Evolutionary conservation across 2,797 vertebrate species (phyloP).

Genomic region (Neomorphus geoffroyi): DNA sequence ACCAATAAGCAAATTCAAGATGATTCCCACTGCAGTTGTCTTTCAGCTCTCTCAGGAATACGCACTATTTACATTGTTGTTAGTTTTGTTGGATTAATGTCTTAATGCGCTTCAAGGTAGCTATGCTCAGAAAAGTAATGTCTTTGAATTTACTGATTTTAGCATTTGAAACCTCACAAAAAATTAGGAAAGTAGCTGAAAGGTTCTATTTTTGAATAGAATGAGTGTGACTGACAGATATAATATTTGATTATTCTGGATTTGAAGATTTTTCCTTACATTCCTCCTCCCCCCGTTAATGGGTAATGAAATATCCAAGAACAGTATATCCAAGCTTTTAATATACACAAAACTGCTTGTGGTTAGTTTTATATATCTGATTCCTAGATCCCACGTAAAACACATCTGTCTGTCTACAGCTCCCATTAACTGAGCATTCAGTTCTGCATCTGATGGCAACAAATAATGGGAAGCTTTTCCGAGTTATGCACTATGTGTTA

Average conservation of each 20-base stretch:
- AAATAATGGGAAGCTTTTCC: background rate
- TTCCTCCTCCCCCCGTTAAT: background rate
- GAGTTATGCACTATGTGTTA: background rate
- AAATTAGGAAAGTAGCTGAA: background rate
- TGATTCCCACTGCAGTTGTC: background rate
- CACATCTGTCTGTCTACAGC: constrained; percentile 4
- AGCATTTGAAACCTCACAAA: background rate
- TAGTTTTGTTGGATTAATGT: constrained; percentile 2
- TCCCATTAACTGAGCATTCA: background rate
- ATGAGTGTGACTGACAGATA: background rate
- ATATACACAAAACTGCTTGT: background rate
- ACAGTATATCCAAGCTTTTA: constrained; percentile 10
- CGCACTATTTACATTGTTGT: background rate
- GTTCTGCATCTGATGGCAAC: background rate
- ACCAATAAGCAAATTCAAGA: background rate
- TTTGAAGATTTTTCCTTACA: background rate
- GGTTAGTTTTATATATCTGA: background rate
- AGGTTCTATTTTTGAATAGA: background rate
- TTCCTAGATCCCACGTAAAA: background rate
- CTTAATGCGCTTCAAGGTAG: background rate
- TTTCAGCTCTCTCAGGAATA: background rate
- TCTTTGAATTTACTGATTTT: background rate
- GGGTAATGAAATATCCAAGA: constrained; percentile 7
- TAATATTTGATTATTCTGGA: constrained; percentile 6
- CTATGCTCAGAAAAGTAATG: background rate